Conservation (phyloP, 1,140 invertebrate genomes). For the Micrasema longulum region DNA sequence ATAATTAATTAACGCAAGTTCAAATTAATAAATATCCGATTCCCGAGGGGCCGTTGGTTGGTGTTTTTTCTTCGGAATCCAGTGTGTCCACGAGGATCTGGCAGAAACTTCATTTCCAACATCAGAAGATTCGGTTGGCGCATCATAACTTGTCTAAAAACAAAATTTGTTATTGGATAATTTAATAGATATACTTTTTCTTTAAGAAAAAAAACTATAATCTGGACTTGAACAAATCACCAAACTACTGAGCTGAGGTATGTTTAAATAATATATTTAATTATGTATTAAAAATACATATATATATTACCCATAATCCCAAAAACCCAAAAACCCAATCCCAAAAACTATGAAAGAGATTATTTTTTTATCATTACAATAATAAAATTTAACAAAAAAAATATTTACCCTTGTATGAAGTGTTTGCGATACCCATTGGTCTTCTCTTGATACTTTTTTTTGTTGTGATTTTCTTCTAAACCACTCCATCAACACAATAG, state of each 20-base stretch:
- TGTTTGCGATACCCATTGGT: conserved; percentile 38
- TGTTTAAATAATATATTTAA: too few relatives aligned
- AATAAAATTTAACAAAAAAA: too few relatives aligned
- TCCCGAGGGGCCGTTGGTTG: conserved; percentile 9
- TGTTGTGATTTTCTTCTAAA: conserved; percentile 40
- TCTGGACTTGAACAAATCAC: too few relatives aligned
- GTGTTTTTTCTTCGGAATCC: conserved; percentile 40
- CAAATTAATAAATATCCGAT: background rate
- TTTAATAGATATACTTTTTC: too few relatives aligned
- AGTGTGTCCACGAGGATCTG: conserved; percentile 46
- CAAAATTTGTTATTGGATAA: too few relatives aligned
- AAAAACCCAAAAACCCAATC: too few relatives aligned
- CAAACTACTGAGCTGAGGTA: too few relatives aligned
- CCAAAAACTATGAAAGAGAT: too few relatives aligned
- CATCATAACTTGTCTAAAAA: conserved; percentile 21
- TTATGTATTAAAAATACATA: too few relatives aligned
- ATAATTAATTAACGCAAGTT: too few relatives aligned
- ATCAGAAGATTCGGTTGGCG: conserved; percentile 13
- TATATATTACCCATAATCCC: too few relatives aligned
- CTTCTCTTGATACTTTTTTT: conserved; percentile 27
- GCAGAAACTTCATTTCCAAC: conserved; percentile 7
- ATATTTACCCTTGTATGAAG: conserved; percentile 35
- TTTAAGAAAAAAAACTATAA: too few relatives aligned
- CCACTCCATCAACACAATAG: conserved; percentile 43
- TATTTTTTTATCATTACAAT: background rate